Conservation (phyloP, 2,888 invertebrate species). For the Cheilosia urbana region DNA sequence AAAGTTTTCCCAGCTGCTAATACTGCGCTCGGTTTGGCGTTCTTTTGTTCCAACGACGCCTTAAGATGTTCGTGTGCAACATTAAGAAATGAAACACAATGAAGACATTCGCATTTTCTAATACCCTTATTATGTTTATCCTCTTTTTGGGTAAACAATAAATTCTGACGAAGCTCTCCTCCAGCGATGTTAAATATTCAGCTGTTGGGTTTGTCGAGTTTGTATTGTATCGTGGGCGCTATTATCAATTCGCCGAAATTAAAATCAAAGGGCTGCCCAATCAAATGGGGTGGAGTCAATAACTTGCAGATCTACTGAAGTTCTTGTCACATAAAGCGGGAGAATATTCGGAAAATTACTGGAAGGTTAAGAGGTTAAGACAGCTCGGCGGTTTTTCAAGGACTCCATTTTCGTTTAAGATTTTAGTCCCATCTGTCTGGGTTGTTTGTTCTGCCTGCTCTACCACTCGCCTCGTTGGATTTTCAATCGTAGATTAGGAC, state of each 20-base stretch:
- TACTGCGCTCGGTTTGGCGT: not conserved
- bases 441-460: not conserved
- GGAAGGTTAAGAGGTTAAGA: too few relatives aligned
- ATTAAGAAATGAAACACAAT: conserved; percentile 47
- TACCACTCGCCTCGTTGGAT: conserved; percentile 3
- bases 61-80: conserved; percentile 46
- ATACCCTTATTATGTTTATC: conserved; percentile 54
- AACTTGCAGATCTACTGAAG: too few relatives aligned
- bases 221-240: too few relatives aligned
- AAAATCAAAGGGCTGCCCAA: too few relatives aligned
- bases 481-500: conserved; percentile 30
- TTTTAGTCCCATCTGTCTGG: not conserved
- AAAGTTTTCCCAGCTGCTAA: conserved; percentile 46
- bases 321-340: too few relatives aligned
- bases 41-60: conserved; percentile 41
- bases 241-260: too few relatives aligned
- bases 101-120: conserved; percentile 68
- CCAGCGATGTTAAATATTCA: not conserved
- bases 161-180: conserved; percentile 27
- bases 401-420: too few relatives aligned
- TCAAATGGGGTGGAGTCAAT: too few relatives aligned
- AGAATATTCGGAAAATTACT: too few relatives aligned
- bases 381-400: too few relatives aligned
- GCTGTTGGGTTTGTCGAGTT: not conserved
- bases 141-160: conserved; percentile 34